Evolutionary conservation across 2,797 vertebrate genomes (phyloP), one percentile per base, ranked within the genome.

Genomic region (Xerus rutilus): DNA sequence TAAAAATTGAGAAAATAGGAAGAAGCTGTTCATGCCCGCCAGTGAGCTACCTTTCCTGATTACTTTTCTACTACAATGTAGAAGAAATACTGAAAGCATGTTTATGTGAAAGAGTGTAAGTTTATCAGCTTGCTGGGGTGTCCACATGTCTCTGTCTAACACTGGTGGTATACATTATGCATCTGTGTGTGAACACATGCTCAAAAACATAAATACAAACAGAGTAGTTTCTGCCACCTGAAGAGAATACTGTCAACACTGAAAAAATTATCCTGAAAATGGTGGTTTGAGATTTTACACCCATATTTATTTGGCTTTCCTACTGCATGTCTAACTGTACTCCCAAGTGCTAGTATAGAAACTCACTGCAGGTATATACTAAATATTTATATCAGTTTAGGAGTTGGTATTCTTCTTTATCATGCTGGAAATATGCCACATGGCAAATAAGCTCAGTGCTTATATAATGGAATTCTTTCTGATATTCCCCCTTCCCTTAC

Each of bases 391-490:
- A 86, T 92, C 93, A 70, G 65, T 49, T 78, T 90, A 70, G 30
- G 18, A 92, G 73, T 91, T 90, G 74, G 86, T 93, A 79, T 96
- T 86, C 79, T 82, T 86, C 67, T 96, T 97, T 93, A 96, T 96
- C 93, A 64, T 23, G 18, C 52, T 97, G 94, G 94, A 95, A 96
- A 90, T 30, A 20, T 30, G 91, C 95, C 97, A 96, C 39, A 86
- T 94, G 92, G 87, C 86, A 95, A 90, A 83, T 7, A 89, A 59
- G 52, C 43, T 87, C 43, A 30, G 62, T 89, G 95, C 85, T 98
- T 96, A 92, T 49, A 47, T 28, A 95, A 86, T 52, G 92, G 73
- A 97, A 97, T 96, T 95, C 87, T 94, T 96, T 95, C 94, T 23
- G 25, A 89, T 91, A 65, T 94, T 85, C 72, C 35, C 10, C 35